A percentile compares a stretch with the other conserved stretches of the same genome.
Conservation (phyloP, 2,797 vertebrate genomes). For the Molossus alvarezi region DNA sequence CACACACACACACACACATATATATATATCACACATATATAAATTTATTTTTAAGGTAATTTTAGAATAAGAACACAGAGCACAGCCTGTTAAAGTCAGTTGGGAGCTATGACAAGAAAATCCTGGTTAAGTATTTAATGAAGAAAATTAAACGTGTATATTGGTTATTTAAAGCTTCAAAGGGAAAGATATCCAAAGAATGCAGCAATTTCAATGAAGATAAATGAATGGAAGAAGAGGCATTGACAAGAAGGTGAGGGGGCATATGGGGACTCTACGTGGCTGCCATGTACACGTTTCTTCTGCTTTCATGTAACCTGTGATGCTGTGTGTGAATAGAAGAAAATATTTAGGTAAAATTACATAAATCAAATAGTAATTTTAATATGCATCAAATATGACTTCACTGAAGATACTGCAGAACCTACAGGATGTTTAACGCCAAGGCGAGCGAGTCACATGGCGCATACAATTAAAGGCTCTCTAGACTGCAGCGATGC, state of each 20-base stretch:
- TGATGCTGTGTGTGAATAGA: background rate
- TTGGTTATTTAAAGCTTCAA: constrained; percentile 11
- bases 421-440: background rate
- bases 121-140: background rate
- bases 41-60: background rate
- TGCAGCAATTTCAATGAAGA: background rate
- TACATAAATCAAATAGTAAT: background rate
- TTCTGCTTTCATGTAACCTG: background rate
- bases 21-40: no score
- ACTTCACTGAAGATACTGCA: background rate
- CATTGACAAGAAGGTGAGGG: background rate
- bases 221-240: background rate
- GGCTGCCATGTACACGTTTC: background rate
- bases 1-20: no score
- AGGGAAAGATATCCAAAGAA: background rate
- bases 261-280: background rate
- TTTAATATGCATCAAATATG: background rate
- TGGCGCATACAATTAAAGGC: background rate
- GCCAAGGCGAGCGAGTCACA: background rate
- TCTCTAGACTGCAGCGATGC: background rate
- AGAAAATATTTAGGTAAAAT: constrained; percentile 46
- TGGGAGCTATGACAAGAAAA: background rate
- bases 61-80: constrained; percentile 19
- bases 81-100: background rate
- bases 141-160: background rate